These are phyloP conservation scores for Zosterops borbonicus DNA, from an alignment of 2,113 vertebrate species.

Conservation along the genomic window DNA sequence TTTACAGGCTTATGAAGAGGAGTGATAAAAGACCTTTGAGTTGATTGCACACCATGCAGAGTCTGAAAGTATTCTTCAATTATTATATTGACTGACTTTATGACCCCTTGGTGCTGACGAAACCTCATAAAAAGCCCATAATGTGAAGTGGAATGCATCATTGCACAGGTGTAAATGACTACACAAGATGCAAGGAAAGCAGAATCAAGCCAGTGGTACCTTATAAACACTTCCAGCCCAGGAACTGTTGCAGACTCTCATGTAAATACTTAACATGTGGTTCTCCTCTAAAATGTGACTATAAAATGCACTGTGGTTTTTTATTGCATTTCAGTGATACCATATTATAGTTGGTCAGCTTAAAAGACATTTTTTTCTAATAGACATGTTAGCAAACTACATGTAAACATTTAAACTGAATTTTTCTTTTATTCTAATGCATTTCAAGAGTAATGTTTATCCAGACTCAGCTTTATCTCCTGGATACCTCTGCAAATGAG, in stretches of 20 bases:
- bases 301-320: slow-evolving; percentile 28
- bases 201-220: slow-evolving; percentile 3
- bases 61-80: not conserved
- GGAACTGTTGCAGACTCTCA: slow-evolving; percentile 40
- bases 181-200: slow-evolving; percentile 38
- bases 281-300: slow-evolving; percentile 8
- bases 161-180: slow-evolving; percentile 52
- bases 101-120: slow-evolving; percentile 15
- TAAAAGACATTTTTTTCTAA: not conserved
- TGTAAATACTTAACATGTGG: slow-evolving; percentile 24
- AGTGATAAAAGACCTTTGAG: slow-evolving; percentile 29
- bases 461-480: not conserved
- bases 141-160: slow-evolving; percentile 22
- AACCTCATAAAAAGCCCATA: slow-evolving; percentile 15
- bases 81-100: slow-evolving; percentile 52
- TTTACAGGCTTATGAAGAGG: slow-evolving; percentile 41
- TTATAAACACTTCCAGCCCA: slow-evolving; percentile 40
- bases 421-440: not conserved
- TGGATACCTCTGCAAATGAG: not conserved
- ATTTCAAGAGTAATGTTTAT: not conserved
- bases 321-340: not conserved
- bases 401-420: not conserved
- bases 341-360: not conserved
- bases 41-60: not conserved
- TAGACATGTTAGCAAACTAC: not conserved